These are phyloP conservation scores for Dreissena polymorpha DNA, from an alignment of 1,140 invertebrate species.

Conservation along the genomic window DNA sequence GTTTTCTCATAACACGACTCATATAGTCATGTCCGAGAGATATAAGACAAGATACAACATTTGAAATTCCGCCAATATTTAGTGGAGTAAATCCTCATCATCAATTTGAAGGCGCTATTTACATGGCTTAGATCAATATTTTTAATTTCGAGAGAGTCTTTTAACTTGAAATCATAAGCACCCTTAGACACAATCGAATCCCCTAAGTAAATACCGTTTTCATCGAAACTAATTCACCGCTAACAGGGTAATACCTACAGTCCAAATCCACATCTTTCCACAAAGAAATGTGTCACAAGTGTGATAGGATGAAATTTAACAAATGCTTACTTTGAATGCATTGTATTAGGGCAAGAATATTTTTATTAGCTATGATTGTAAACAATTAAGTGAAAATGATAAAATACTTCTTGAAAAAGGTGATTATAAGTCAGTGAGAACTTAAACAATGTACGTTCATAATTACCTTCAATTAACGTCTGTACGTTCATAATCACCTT, in stretches of 20 bases:
- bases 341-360: background rate
- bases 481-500: too few species aligned
- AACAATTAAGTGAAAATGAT: too few species aligned
- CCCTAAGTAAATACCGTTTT: slow-evolving; percentile 50
- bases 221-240: slow-evolving; percentile 53
- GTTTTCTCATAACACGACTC: too few species aligned
- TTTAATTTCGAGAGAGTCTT: slow-evolving; percentile 43
- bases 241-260: slow-evolving; percentile 28
- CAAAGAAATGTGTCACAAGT: slow-evolving; percentile 45
- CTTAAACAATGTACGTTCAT: background rate
- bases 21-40: slow-evolving; percentile 34
- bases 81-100: slow-evolving; percentile 38
- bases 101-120: slow-evolving; percentile 38
- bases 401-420: background rate
- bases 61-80: slow-evolving; percentile 39
- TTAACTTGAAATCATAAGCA: slow-evolving; percentile 40
- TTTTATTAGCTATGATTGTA: background rate
- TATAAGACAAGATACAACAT: slow-evolving; percentile 24
- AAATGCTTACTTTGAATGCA: background rate
- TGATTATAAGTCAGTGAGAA: background rate
- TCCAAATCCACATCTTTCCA: background rate
- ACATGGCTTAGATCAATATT: slow-evolving; percentile 51
- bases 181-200: slow-evolving; percentile 49
- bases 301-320: background rate
- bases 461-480: too few species aligned